Conservation (phyloP, 2,888 invertebrate genomes). For the Drosophila parthenogenetica region DNA sequence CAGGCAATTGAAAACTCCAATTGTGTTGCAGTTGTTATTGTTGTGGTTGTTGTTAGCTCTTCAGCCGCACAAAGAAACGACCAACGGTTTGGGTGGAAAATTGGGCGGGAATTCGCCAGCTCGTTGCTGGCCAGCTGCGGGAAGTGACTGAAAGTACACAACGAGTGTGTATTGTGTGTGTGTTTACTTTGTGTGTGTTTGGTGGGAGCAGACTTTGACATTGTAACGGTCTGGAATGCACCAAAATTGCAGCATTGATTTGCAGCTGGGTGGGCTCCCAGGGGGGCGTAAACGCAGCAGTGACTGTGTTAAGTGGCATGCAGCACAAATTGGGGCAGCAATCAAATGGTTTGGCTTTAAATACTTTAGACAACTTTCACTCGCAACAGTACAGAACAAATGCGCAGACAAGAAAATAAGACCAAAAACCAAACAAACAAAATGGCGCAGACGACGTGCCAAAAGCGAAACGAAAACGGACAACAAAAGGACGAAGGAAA, state of each 20-base stretch:
- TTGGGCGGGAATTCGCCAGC: slow-evolving; percentile 70
- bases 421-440: slow-evolving; percentile 20
- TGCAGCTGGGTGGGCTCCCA: slow-evolving; percentile 19
- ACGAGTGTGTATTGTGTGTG: slow-evolving; percentile 35
- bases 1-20: slow-evolving; percentile 72
- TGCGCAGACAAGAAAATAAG: slow-evolving; percentile 50
- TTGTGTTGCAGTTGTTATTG: slow-evolving; percentile 53
- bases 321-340: slow-evolving; percentile 49
- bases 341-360: slow-evolving; percentile 35
- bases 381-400: slow-evolving; percentile 46
- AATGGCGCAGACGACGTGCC: slow-evolving; percentile 53
- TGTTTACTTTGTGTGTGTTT: slow-evolving; percentile 43
- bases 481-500: slow-evolving; percentile 4
- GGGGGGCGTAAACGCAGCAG: slow-evolving; percentile 25
- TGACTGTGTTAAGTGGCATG: slow-evolving; percentile 69
- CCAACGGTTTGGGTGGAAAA: slow-evolving; percentile 61
- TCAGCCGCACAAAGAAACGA: slow-evolving; percentile 39
- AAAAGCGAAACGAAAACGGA: slow-evolving; percentile 17
- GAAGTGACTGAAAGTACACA: slow-evolving; percentile 9
- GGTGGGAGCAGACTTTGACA: slow-evolving; percentile 69
- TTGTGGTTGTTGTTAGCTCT: slow-evolving; percentile 49
- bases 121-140: slow-evolving; percentile 68
- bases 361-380: slow-evolving; percentile 63
- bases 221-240: slow-evolving; percentile 69
- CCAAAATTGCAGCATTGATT: slow-evolving; percentile 44